Evolutionary conservation across 2,113 vertebrate species (phyloP), one percentile per base, ranked within the genome.

Genomic region (Astatotilapia flaviijosephi): DNA sequence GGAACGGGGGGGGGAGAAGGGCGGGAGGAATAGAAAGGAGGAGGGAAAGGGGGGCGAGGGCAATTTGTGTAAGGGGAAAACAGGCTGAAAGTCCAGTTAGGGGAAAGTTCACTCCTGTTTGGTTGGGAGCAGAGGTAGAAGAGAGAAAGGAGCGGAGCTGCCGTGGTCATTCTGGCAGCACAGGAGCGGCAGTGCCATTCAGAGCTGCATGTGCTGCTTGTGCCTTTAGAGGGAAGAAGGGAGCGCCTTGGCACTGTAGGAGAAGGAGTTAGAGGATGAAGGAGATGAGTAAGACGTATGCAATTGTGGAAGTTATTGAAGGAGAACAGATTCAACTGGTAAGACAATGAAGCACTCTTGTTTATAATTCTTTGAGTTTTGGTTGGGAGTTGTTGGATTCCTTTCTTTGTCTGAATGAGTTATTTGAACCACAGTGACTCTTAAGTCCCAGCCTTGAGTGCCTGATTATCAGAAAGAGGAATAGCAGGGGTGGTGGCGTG

Each of bases 1-100:
- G 15, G 91, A 91, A 45, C 2, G 14, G 6, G 14, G 3, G 89
- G 68, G 83, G 80, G 85, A 26, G 26, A 26, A 26, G 26, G 26
- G 26, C 26, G 45, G 88, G 82, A 23, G 86, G 53, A 73, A 42
- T 75, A 65, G 85, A 62, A 62, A 54, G 92, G 87, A 58, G 93
- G 88, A 45, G 88, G 88, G 83, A 86, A 47, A 79, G 81, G 83
- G 90, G 91, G 93, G 90, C 87, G 93, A 91, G 92, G 88, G 92
- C 86, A 94, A 90, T 95, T 91, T 90, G 90, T 91, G 84, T 73
- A 82, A 93, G 86, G 90, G 77, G 85, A 95, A 96, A 95, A 94
- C 96, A 96, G 95, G 96, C 95, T 96, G 96, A 96, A 97, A 97
- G 97, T 97, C 96, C 96, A 96, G 96, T 92, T 93, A 95, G 96